Evolutionary conservation across 2,113 vertebrate genomes (phyloP).

Genomic region (Pteronura brasiliensis): DNA sequence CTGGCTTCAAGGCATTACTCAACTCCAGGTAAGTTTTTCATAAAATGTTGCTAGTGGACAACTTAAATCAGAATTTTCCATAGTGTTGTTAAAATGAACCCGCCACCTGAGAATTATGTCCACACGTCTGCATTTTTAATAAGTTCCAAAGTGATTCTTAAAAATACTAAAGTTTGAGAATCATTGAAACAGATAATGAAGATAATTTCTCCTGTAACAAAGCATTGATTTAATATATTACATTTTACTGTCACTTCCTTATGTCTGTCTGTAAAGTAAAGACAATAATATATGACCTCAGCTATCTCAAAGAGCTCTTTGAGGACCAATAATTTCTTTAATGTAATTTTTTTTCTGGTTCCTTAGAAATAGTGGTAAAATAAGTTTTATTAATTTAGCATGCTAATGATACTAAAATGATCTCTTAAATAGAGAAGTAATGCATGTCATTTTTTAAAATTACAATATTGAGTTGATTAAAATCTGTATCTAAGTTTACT

Average conservation of each 20-base stretch:
- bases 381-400: conserved; percentile 26
- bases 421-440: not conserved
- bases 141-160: not conserved
- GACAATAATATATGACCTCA: not conserved
- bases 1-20: not conserved
- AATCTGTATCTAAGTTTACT: not conserved
- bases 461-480: not conserved
- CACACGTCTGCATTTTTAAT: not conserved
- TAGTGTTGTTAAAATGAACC: not conserved
- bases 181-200: not conserved
- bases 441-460: not conserved
- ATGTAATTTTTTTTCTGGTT: conserved; percentile 11
- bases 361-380: not conserved
- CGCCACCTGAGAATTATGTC: not conserved
- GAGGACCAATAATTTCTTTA: not conserved
- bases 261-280: not conserved
- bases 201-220: not conserved
- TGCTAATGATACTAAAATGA: not conserved
- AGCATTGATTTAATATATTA: not conserved
- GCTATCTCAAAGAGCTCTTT: not conserved
- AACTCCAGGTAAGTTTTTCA: not conserved
- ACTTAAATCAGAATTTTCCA: not conserved
- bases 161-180: not conserved
- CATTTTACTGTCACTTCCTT: not conserved
- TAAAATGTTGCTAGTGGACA: not conserved